Percentiles rank a stretch among this genome's conserved stretches.
These are phyloP conservation scores for Chaetura pelagica DNA, from an alignment of 2,113 vertebrate species.

Conservation along the genomic window DNA sequence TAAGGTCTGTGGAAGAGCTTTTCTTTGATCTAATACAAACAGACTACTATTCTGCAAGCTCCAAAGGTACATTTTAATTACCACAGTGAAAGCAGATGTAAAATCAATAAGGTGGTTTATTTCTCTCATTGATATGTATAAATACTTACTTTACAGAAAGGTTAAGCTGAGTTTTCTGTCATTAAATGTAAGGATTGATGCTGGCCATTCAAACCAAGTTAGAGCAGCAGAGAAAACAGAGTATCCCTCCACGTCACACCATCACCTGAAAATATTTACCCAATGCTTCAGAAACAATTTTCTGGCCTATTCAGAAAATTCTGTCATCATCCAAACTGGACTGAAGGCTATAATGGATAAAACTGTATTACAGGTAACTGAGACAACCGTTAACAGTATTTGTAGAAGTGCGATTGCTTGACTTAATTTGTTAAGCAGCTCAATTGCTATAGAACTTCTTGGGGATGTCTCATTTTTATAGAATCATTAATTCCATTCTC, in stretches of 20 bases:
- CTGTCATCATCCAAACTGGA: not conserved
- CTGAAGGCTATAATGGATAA: not conserved
- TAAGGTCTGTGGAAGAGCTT: not conserved
- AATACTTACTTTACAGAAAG: constrained; percentile 75
- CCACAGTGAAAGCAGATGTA: constrained; percentile 69
- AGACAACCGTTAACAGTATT: not conserved
- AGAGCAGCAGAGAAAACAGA: constrained; percentile 1
- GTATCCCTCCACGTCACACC: not conserved
- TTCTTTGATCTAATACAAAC: constrained; percentile 60
- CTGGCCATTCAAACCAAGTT: constrained; percentile 49
- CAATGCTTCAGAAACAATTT: not conserved
- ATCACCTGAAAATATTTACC: constrained; percentile 13
- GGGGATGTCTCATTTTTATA: constrained; percentile 50
- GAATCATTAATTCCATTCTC: constrained; percentile 40
- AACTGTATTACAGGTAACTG: constrained; percentile 23
- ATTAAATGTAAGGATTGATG: constrained; percentile 69
- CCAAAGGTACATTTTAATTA: constrained; percentile 76
- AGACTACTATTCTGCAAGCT: constrained; percentile 68
- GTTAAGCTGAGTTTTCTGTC: constrained; percentile 73
- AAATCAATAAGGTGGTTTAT: constrained; percentile 78
- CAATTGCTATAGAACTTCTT: constrained; percentile 51
- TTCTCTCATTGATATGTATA: constrained; percentile 77
- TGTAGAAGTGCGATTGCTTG: constrained; percentile 19
- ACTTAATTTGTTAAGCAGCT: constrained; percentile 48
- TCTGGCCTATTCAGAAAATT: constrained; percentile 15